Percentiles rank a stretch among this genome's conserved stretches.
Evolutionary conservation across 2,888 invertebrate species (phyloP).

Genomic region (Acleris emargana): DNA sequence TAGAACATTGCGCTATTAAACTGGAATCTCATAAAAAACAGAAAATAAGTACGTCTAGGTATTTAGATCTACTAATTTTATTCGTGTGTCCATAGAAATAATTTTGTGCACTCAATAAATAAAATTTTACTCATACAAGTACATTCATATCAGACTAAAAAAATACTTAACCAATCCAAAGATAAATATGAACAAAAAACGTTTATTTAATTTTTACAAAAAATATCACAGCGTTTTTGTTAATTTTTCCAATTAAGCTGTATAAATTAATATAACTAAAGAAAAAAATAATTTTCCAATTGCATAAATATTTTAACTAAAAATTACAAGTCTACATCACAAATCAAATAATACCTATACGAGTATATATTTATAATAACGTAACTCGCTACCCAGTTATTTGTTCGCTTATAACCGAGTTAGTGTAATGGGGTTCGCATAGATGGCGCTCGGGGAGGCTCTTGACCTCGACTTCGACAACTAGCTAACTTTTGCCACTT

Average conservation of each 20-base stretch:
- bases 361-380: conserved; percentile 1
- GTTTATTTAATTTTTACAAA: neutral
- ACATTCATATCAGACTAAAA: no score
- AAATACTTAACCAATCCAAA: no score
- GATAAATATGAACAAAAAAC: no score
- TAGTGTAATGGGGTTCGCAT: conserved; percentile 29
- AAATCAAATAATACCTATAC: conserved; percentile 1
- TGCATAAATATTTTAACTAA: no score
- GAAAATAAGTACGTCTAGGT: no score
- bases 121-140: no score
- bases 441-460: conserved; percentile 31
- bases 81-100: no score
- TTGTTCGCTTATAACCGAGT: conserved; percentile 9
- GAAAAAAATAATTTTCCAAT: no score
- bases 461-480: conserved; percentile 35
- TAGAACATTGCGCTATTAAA: no score
- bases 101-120: no score
- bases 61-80: no score
- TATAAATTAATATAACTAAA: neutral
- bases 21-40: no score
- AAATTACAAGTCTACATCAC: conserved; percentile 1
- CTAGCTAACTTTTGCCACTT: conserved; percentile 28
- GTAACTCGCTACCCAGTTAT: neutral
- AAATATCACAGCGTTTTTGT: neutral
- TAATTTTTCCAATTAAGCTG: neutral